Conservation (phyloP, 2,888 invertebrate genomes). For the Melolontha melolontha region DNA sequence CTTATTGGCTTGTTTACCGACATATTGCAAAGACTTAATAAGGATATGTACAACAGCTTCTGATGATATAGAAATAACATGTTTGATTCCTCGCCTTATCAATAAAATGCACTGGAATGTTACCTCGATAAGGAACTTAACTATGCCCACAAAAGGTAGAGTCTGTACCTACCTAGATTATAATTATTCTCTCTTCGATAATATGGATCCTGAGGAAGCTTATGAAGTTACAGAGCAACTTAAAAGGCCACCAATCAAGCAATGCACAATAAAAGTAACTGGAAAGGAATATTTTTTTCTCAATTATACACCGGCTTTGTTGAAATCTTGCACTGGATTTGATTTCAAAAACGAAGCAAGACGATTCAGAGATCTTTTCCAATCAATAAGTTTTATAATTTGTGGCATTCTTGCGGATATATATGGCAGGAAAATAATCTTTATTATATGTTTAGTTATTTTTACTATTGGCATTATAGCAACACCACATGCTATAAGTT, state of each 20-base stretch:
- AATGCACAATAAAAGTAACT: slow-evolving; percentile 11
- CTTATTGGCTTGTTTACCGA: slow-evolving; percentile 12
- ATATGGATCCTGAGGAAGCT: slow-evolving; percentile 28
- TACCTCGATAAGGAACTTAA: slow-evolving; percentile 23
- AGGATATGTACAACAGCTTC: background rate
- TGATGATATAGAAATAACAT: slow-evolving; percentile 25
- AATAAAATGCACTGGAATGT: slow-evolving; percentile 37
- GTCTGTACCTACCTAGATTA: slow-evolving; percentile 28
- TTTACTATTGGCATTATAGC: slow-evolving; percentile 15
- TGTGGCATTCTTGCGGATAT: slow-evolving; percentile 30
- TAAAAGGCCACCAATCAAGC: slow-evolving; percentile 5
- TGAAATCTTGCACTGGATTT: slow-evolving; percentile 26
- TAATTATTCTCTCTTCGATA: slow-evolving; percentile 21
- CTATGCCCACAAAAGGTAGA: slow-evolving; percentile 21
- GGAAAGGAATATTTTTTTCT: background rate
- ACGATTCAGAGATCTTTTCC: background rate
- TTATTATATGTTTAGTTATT: slow-evolving; percentile 1
- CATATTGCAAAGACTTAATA: slow-evolving; percentile 11
- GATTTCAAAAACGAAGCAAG: slow-evolving; percentile 4
- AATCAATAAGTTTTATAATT: background rate
- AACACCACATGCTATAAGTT: slow-evolving; percentile 4
- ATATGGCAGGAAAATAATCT: slow-evolving; percentile 31
- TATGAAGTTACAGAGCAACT: background rate
- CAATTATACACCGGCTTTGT: slow-evolving; percentile 11
- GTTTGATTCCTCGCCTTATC: slow-evolving; percentile 30